Conservation (phyloP, 2,113 vertebrate genomes). For the Dipodomys stephensi region DNA sequence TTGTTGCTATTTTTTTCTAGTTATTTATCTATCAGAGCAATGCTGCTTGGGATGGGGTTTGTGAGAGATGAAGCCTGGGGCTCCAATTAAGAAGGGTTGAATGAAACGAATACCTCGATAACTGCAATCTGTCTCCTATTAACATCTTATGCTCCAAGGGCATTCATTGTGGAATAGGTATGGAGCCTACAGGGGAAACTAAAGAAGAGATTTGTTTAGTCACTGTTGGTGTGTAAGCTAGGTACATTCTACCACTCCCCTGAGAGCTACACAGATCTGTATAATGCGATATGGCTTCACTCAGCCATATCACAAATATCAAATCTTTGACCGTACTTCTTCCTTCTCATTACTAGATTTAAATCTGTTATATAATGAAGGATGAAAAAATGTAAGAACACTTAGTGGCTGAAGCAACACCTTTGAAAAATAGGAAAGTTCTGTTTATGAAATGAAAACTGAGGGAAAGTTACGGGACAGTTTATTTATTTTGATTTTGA, state of each 20-base stretch:
- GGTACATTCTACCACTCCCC: neutral
- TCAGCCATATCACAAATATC: neutral
- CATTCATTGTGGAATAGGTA: neutral
- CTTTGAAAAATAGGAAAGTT: neutral
- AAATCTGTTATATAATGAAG: neutral
- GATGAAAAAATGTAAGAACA: neutral
- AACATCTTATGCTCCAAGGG: neutral
- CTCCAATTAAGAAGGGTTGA: slow-evolving; percentile 55
- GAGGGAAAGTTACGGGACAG: too few species aligned
- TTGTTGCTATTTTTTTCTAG: neutral
- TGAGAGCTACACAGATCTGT: too few species aligned
- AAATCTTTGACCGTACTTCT: neutral
- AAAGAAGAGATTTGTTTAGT: neutral
- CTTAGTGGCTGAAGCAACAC: neutral
- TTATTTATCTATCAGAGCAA: slow-evolving; percentile 47
- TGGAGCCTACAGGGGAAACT: neutral
- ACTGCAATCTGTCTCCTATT: neutral
- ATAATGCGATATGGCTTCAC: too few species aligned
- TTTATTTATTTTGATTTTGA: neutral
- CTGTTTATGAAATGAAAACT: too few species aligned
- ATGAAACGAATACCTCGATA: slow-evolving; percentile 38
- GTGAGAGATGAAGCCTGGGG: slow-evolving; percentile 22
- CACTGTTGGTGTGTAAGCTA: neutral
- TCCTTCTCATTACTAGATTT: neutral
- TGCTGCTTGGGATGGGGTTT: neutral